These are phyloP conservation scores for Gorsachius goisagi DNA, from an alignment of 2,113 vertebrate genomes.

Conservation along the genomic window DNA sequence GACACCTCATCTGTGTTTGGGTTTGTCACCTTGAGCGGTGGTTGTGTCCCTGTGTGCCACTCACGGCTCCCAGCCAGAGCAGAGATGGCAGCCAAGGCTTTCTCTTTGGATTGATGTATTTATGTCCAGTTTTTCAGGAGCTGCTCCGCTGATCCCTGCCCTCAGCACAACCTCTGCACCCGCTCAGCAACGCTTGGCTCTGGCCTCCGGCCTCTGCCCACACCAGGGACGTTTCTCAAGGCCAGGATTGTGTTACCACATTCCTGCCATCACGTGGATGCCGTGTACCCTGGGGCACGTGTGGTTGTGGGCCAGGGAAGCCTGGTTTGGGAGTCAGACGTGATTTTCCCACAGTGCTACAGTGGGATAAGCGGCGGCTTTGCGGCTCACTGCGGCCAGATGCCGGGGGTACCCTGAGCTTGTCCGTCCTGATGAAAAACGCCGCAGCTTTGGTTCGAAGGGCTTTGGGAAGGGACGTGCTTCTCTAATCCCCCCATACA, in stretches of 20 bases:
- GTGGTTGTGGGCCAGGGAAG: neutral
- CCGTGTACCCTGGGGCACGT: fast-evolving
- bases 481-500: fast-evolving
- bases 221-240: neutral
- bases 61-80: neutral
- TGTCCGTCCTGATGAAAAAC: neutral
- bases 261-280: neutral
- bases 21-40: neutral
- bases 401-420: fast-evolving
- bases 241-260: neutral
- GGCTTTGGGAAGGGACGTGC: neutral
- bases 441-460: neutral
- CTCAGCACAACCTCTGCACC: neutral
- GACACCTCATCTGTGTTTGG: neutral
- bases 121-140: neutral
- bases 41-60: fast-evolving
- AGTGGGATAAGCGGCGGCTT: neutral
- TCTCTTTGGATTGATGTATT: neutral
- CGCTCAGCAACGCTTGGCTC: neutral
- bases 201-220: neutral
- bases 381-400: fast-evolving
- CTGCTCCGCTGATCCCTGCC: neutral
- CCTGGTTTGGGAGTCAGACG: neutral
- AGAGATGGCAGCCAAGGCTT: neutral
- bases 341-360: neutral